Percentiles rank a stretch among this genome's conserved stretches.
These are phyloP conservation scores for Drosophila oshimai DNA, from an alignment of 1,140 invertebrate genomes.

Conservation along the genomic window DNA sequence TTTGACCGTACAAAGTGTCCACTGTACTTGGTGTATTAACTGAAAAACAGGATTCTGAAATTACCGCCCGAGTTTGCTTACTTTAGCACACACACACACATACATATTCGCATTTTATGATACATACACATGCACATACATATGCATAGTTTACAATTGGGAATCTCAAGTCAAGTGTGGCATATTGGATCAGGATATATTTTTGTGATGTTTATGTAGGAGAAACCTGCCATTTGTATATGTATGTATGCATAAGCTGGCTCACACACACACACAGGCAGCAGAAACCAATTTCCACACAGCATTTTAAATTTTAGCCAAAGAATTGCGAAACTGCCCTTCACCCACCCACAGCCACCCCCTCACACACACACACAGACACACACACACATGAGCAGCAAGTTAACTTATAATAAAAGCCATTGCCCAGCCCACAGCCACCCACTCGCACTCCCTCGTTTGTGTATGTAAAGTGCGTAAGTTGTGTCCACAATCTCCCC, in stretches of 20 bases:
- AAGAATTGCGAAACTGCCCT: constrained; percentile 69
- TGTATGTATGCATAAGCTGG: constrained; percentile 2
- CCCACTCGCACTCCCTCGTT: background rate
- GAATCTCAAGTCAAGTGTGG: constrained; percentile 54
- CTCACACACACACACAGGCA: background rate
- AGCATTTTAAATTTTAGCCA: constrained; percentile 73
- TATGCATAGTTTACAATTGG: constrained; percentile 52
- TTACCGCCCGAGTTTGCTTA: constrained; percentile 52
- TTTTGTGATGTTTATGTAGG: constrained; percentile 38
- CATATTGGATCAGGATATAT: constrained; percentile 47
- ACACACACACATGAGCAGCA: constrained; percentile 12
- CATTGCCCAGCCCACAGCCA: constrained; percentile 37
- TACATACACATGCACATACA: background rate
- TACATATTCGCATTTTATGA: constrained; percentile 2
- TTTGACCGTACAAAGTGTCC: too few species aligned
- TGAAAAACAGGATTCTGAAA: constrained; percentile 31
- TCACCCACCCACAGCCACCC: constrained; percentile 21
- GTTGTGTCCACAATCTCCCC: constrained; percentile 56
- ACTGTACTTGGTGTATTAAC: constrained; percentile 19
- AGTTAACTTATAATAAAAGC: constrained; percentile 77
- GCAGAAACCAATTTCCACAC: constrained; percentile 69
- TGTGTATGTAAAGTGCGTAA: constrained; percentile 64
- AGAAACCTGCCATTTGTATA: constrained; percentile 18
- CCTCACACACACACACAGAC: constrained; percentile 2
- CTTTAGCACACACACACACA: constrained; percentile 4